Percentiles rank a stretch among this genome's conserved stretches.
phyloP scores from a whole-genome alignment of 2,113 vertebrate genomes.

The Sturnus vulgaris region DNA sequence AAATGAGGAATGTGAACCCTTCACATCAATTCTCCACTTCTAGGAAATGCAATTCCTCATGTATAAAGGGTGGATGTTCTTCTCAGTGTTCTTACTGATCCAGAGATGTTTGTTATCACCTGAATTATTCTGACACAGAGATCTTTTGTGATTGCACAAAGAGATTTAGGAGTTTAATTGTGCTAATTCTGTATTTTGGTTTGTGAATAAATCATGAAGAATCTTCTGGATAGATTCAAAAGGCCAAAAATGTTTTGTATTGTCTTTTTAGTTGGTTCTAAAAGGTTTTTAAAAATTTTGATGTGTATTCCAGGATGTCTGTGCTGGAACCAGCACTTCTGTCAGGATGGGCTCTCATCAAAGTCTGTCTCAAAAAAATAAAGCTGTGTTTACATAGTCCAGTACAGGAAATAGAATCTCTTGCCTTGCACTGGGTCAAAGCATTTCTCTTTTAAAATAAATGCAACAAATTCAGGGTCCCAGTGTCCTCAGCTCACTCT shows the following conservation, averaged over 20 bases:
- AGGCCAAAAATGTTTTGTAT: neutral
- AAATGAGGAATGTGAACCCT: neutral
- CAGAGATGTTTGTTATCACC: neutral
- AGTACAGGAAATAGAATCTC: neutral
- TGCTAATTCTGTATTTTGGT: neutral
- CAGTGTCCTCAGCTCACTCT: neutral
- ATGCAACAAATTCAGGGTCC: neutral
- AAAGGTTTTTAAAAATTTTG: neutral
- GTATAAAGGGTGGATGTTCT: neutral
- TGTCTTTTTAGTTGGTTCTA: neutral
- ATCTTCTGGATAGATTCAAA: neutral
- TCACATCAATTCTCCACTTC: neutral
- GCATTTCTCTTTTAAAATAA: neutral
- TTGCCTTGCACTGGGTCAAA: neutral
- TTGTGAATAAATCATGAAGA: neutral
- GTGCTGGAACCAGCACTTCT: neutral
- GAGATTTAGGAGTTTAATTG: neutral
- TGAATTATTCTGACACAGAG: neutral
- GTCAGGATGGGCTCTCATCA: neutral
- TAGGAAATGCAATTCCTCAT: rapidly evolving
- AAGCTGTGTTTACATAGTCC: neutral
- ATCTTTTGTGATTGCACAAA: neutral
- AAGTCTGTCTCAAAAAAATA: neutral
- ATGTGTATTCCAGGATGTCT: neutral
- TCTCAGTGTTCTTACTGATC: neutral